Evolutionary conservation across 2,888 invertebrate genomes (phyloP).

Genomic region (Diloba caeruleocephala): DNA sequence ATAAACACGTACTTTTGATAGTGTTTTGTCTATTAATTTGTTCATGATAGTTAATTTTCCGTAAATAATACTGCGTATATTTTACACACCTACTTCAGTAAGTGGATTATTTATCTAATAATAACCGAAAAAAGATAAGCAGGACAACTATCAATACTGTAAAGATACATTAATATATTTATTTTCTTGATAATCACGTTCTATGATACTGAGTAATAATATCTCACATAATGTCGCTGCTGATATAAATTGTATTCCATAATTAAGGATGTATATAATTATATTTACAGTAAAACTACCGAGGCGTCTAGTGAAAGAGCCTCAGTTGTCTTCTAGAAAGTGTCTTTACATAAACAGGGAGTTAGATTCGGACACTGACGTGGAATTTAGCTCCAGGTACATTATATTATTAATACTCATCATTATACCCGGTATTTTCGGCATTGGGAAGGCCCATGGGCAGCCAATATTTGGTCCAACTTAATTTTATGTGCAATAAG

Average conservation of each 20-base stretch:
- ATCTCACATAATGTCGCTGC: background rate
- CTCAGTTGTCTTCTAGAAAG: constrained; percentile 74
- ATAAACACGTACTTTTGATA: too few relatives aligned
- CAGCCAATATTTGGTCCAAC: too few relatives aligned
- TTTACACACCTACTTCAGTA: too few relatives aligned
- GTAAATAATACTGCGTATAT: too few relatives aligned
- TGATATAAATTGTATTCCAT: background rate
- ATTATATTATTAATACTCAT: background rate
- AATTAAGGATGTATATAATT: too few relatives aligned
- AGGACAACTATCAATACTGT: background rate
- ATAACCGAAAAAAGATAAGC: background rate
- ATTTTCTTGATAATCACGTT: background rate
- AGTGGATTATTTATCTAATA: background rate
- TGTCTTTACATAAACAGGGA: constrained; percentile 74
- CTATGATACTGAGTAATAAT: background rate
- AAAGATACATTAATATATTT: too few relatives aligned
- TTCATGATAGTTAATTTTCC: too few relatives aligned
- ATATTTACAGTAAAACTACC: constrained; percentile 42
- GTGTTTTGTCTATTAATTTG: too few relatives aligned
- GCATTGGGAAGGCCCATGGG: too few relatives aligned
- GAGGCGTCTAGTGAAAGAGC: constrained; percentile 66
- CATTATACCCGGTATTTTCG: too few relatives aligned
- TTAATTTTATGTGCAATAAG: too few relatives aligned
- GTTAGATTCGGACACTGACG: constrained; percentile 82
- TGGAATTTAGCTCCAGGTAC: constrained; percentile 75